Conservation (phyloP, 2,113 vertebrate species). For the Picathartes gymnocephalus region DNA sequence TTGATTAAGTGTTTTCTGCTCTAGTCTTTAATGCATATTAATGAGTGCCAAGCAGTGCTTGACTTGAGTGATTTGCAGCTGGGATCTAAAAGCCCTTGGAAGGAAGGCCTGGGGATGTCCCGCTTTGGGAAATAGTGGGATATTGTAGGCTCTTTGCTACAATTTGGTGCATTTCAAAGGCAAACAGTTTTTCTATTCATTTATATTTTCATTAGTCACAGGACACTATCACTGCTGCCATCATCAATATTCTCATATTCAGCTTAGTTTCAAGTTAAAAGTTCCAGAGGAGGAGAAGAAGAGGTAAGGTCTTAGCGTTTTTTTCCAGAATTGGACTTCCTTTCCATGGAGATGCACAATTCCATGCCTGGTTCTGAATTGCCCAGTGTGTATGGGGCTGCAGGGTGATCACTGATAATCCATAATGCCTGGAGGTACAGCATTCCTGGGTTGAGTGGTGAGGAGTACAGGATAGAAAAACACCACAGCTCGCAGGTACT, state of each 20-base stretch:
- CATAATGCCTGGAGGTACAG: neutral
- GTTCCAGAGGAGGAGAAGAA: neutral
- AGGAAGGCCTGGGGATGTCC: neutral
- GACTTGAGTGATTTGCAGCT: conserved; percentile 33
- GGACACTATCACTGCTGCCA: neutral
- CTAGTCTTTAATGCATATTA: conserved; percentile 36
- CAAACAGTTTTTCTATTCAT: neutral
- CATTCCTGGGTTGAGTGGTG: fast-evolving
- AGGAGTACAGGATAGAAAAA: neutral
- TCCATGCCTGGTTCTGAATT: neutral
- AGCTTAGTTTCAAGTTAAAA: neutral
- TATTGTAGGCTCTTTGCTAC: neutral
- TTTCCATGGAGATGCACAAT: neutral
- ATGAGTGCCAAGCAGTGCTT: conserved; percentile 30
- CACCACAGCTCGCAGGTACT: neutral
- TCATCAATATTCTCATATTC: neutral
- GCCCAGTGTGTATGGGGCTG: neutral
- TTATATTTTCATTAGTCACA: conserved; percentile 2
- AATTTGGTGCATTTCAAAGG: neutral
- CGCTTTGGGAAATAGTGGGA: neutral
- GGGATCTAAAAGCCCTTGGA: neutral
- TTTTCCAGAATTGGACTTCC: neutral
- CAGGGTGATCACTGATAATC: neutral
- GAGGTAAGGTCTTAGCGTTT: neutral
- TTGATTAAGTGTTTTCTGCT: conserved; percentile 53